A percentile compares a stretch with the other conserved stretches of the same genome.
Conservation (phyloP, 1,140 invertebrate genomes). For the Leptopilina clavipes region DNA sequence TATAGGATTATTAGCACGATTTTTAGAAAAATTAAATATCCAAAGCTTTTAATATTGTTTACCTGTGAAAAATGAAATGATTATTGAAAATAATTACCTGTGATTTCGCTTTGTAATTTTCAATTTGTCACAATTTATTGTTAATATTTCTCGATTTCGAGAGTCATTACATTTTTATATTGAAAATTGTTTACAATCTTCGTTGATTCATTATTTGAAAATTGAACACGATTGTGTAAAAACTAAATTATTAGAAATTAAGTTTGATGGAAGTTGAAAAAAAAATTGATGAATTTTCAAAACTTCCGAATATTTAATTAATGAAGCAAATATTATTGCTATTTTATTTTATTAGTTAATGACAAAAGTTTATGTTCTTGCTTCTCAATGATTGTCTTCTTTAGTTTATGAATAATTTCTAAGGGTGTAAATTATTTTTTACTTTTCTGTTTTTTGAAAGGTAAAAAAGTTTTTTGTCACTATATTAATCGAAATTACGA, state of each 20-base stretch:
- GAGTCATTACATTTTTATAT: slow-evolving; percentile 5
- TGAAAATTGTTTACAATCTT: slow-evolving; percentile 6
- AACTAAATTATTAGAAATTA: slow-evolving; percentile 15
- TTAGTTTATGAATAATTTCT: background rate
- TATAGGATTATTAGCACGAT: no score
- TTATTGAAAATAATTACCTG: slow-evolving; percentile 25
- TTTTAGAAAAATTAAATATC: slow-evolving; percentile 11
- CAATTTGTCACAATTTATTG: background rate
- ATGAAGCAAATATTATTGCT: background rate
- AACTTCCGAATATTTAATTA: background rate
- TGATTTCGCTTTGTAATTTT: background rate
- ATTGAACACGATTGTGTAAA: background rate
- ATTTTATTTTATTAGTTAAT: background rate
- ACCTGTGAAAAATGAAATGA: slow-evolving; percentile 23
- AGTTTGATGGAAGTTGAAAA: background rate
- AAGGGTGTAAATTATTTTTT: background rate
- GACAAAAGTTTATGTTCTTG: background rate
- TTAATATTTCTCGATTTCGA: slow-evolving; percentile 7
- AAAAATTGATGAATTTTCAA: background rate
- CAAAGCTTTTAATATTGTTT: slow-evolving; percentile 35
- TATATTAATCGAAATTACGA: background rate
- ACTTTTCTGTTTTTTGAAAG: background rate
- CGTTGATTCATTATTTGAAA: slow-evolving; percentile 2
- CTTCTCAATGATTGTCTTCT: background rate
- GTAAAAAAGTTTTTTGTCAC: background rate